phyloP scores from a whole-genome alignment of 2,888 invertebrate species.

The Holacanthella duospinosa region DNA sequence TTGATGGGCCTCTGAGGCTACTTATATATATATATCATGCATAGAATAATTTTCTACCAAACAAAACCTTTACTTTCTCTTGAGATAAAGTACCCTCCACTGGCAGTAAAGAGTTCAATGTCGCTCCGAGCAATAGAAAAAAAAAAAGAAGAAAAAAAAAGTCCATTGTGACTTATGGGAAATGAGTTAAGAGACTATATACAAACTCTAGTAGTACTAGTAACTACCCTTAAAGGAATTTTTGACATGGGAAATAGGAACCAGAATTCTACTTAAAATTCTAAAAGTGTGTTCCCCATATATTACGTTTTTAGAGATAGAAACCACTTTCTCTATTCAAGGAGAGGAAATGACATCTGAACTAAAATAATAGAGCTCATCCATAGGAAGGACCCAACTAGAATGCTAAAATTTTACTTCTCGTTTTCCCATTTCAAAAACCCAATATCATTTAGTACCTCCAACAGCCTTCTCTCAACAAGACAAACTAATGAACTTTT shows the following conservation, averaged over 20 bases:
- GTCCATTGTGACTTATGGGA: no score
- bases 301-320: slow-evolving; percentile 3
- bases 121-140: not conserved
- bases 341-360: slow-evolving; percentile 1
- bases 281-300: slow-evolving; percentile 1
- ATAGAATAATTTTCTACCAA: not conserved
- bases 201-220: no score
- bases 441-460: not conserved
- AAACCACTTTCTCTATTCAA: not conserved
- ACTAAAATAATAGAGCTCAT: slow-evolving; percentile 6
- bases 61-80: no score
- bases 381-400: not conserved
- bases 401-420: not conserved
- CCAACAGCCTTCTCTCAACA: not conserved
- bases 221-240: no score
- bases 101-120: not conserved
- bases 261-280: not conserved
- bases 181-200: no score
- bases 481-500: not conserved
- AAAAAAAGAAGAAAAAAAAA: not conserved
- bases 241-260: no score
- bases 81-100: no score
- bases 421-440: not conserved
- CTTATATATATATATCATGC: not conserved
- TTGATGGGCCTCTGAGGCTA: not conserved